Evolutionary conservation across 1,140 invertebrate genomes (phyloP).

Genomic region (Phymastichus coffea): DNA sequence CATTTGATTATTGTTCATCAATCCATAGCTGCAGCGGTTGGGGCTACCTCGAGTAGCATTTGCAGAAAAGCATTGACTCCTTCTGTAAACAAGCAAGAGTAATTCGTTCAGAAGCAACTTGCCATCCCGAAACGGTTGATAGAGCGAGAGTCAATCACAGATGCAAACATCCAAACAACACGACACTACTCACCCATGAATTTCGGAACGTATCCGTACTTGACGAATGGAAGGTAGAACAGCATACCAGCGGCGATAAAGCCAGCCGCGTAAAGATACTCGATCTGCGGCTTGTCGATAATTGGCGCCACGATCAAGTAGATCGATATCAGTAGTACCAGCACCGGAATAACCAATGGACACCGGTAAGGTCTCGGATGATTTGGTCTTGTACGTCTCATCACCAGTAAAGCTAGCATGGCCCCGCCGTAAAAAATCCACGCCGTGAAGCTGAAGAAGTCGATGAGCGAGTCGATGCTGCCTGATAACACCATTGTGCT

Average conservation of each 20-base stretch:
- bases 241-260: conserved; percentile 87
- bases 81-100: conserved; percentile 65
- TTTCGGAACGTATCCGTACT: conserved; percentile 77
- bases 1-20: conserved; percentile 34
- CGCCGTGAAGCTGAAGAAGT: conserved; percentile 93
- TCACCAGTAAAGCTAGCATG: conserved; percentile 84
- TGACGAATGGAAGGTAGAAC: conserved; percentile 92
- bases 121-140: neutral
- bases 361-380: conserved; percentile 87
- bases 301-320: conserved; percentile 93
- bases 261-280: conserved; percentile 86
- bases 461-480: conserved; percentile 87
- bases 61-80: conserved; percentile 87
- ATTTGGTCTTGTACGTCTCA: conserved; percentile 84
- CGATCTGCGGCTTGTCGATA: conserved; percentile 84
- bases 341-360: conserved; percentile 84
- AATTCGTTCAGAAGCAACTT: neutral
- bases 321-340: conserved; percentile 83
- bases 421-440: conserved; percentile 94
- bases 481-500: conserved; percentile 84
- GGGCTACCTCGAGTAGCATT: conserved; percentile 87
- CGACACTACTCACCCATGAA: conserved; percentile 77
- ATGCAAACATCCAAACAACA: conserved; percentile 9
- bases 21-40: conserved; percentile 77
- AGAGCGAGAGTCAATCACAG: neutral